Percentiles rank a stretch among this genome's conserved stretches.
Evolutionary conservation across 1,140 invertebrate genomes (phyloP).

Genomic region (Andricus grossulariae): DNA sequence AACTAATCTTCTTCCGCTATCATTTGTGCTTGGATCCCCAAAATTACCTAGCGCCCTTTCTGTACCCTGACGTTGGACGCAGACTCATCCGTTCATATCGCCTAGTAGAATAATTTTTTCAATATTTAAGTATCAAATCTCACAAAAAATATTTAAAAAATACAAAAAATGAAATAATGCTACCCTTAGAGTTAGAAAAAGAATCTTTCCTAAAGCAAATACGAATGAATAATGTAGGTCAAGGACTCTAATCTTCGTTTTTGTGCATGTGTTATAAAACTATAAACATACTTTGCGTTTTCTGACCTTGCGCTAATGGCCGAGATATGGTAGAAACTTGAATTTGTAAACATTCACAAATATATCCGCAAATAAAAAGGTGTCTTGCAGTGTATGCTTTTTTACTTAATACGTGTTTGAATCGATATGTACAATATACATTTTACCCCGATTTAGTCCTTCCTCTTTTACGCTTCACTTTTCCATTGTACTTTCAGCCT

Average conservation of each 20-base stretch:
- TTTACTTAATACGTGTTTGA: constrained; percentile 12
- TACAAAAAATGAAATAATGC: too few species aligned
- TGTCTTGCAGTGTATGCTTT: neutral
- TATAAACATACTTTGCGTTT: neutral
- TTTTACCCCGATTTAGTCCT: neutral
- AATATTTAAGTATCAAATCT: too few species aligned
- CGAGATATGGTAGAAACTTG: neutral
- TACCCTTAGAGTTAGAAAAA: too few species aligned
- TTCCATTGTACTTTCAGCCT: constrained; percentile 5
- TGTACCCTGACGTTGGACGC: too few species aligned
- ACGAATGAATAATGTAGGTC: neutral
- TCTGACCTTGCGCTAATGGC: constrained; percentile 2
- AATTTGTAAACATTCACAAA: neutral
- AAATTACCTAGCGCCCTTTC: too few species aligned
- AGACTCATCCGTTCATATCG: too few species aligned
- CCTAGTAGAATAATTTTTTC: too few species aligned
- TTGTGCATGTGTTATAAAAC: neutral
- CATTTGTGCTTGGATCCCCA: too few species aligned
- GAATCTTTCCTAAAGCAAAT: neutral
- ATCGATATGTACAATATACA: constrained; percentile 1
- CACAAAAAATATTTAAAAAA: too few species aligned
- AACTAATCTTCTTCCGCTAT: too few species aligned
- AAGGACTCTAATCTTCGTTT: too few species aligned
- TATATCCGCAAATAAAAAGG: neutral
- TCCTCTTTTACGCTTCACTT: constrained; percentile 4